Evolutionary conservation across 2,113 vertebrate species (phyloP).

Genomic region (Gallinago undulata): DNA sequence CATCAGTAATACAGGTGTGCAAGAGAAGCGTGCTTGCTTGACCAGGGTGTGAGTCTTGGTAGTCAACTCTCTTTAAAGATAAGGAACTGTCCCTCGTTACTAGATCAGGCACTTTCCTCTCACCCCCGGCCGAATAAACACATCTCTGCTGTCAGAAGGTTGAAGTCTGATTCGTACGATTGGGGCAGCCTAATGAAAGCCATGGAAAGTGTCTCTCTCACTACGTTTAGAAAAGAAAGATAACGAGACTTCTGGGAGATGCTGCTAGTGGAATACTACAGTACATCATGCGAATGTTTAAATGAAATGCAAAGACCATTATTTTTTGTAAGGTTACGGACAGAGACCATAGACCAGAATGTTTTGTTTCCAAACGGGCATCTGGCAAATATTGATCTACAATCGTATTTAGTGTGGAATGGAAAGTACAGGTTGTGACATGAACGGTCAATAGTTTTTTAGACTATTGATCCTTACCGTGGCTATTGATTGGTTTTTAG

Average conservation of each 20-base stretch:
- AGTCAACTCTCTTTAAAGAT: neutral
- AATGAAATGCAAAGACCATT: neutral
- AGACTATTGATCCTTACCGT: slow-evolving; percentile 5
- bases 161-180: neutral
- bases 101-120: neutral
- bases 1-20: neutral
- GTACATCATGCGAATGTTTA: neutral
- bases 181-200: neutral
- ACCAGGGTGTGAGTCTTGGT: neutral
- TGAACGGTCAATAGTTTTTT: slow-evolving; percentile 9
- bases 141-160: neutral
- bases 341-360: neutral
- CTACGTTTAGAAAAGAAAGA: neutral
- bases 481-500: neutral
- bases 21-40: neutral
- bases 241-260: neutral
- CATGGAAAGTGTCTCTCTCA: neutral
- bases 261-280: neutral
- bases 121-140: neutral
- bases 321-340: slow-evolving; percentile 3
- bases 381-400: slow-evolving; percentile 9
- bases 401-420: neutral
- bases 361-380: neutral
- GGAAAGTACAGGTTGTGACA: slow-evolving; percentile 44
- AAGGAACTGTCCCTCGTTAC: neutral